Evolutionary conservation across 2,113 vertebrate genomes (phyloP), one percentile per base, ranked within the genome.

Genomic region (Ceuthmochares aereus): DNA sequence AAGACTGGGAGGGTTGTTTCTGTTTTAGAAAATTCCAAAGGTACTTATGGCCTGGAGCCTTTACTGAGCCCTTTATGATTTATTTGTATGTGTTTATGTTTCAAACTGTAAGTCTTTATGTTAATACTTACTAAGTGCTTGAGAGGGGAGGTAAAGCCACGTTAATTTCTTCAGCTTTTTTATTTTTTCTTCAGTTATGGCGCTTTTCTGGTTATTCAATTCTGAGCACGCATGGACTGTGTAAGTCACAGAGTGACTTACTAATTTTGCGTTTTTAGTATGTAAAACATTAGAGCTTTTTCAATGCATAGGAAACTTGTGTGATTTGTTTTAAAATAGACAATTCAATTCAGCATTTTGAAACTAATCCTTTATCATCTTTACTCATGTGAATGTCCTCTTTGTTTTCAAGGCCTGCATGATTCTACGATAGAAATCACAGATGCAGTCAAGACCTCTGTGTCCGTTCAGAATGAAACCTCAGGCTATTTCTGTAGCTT

Each of bases 361-460:
- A 58, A 95, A 77, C 36, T 55, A 96, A 93, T 72, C 20, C 45
- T 89, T 94, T 85, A 79, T 93, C 80, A 85, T 93, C 62, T 91
- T 96, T 80, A 40, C 45, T 83, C 14, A 34, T 62, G 40, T 79
- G 77, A 89, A 91, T 82, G 30, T 82, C 27, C 16, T 87, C 22
- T 80, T 94, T 94, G 63, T 94, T 40, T 87, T 95, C 62, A 87
- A 64, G 36, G 17, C n/a, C 12, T 45, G 42, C 10, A 36, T 40
- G 40, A 40, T 40, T 40, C 40, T 40, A 40, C 69, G 66, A 93
- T 10, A 70, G 70, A 87, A 85, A 89, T 80, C 55, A 85, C 91
- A 91, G 91, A 83, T 79, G 56, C 19, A 80, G 34, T 80, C 32
- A 66, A 80, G 90, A 63, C 59, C 51, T 79, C 49, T 76, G 8